These are phyloP conservation scores for Scortum barcoo DNA, from an alignment of 2,113 vertebrate species.

Conservation along the genomic window DNA sequence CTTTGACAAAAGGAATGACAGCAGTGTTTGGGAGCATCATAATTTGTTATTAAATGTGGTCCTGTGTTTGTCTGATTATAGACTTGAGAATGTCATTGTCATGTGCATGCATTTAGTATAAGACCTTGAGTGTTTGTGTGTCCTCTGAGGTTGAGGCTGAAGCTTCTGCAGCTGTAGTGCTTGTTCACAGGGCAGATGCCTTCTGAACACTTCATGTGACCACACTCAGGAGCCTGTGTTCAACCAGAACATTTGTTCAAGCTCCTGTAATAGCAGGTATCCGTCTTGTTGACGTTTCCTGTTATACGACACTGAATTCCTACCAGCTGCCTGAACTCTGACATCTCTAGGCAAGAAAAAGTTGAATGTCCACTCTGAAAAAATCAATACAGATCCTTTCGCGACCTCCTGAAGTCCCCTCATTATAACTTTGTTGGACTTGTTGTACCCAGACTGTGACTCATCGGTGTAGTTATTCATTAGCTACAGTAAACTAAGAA, in stretches of 20 bases:
- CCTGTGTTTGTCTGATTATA: neutral
- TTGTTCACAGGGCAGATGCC: neutral
- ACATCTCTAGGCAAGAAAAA: neutral
- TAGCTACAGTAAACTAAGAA: neutral
- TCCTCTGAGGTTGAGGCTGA: neutral
- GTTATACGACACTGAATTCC: neutral
- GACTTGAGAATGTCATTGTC: neutral
- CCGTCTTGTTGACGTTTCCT: neutral
- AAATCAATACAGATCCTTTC: slow-evolving; percentile 12
- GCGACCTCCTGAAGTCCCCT: neutral
- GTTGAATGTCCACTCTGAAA: neutral
- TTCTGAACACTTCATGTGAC: neutral
- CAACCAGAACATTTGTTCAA: neutral
- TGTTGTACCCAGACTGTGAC: neutral
- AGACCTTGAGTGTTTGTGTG: neutral
- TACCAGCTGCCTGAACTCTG: neutral
- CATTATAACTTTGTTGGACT: neutral
- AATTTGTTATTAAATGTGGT: neutral
- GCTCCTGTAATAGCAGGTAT: neutral
- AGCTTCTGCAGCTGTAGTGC: neutral
- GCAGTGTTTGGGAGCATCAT: neutral
- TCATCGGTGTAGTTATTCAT: neutral
- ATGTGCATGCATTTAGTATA: neutral
- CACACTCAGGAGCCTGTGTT: neutral
- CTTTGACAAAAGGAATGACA: neutral